Conservation (phyloP, 2,888 invertebrate species). For the Hydropsyche betteni region DNA sequence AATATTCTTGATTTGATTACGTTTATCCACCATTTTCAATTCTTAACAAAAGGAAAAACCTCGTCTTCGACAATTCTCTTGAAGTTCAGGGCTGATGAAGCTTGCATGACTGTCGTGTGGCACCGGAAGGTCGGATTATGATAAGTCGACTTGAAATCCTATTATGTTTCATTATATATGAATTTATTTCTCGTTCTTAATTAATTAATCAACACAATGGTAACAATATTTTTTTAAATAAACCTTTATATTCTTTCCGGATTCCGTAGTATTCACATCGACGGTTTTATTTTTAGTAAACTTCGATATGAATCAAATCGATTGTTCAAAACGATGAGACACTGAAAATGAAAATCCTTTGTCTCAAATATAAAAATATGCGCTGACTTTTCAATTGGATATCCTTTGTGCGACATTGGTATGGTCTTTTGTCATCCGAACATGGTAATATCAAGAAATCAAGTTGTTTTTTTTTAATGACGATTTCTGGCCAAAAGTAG, state of each 20-base stretch:
- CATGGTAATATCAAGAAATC: conserved; percentile 23
- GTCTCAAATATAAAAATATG: no score
- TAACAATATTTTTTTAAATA: no score
- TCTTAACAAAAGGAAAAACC: no score
- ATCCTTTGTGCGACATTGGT: conserved; percentile 21
- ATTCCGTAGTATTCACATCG: no score
- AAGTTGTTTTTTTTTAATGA: conserved; percentile 34
- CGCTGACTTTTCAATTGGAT: not conserved
- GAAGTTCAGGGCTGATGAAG: conserved; percentile 8
- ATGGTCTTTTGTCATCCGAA: conserved; percentile 25
- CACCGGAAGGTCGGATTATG: conserved; percentile 3
- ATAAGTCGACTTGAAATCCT: not conserved
- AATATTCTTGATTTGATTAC: no score
- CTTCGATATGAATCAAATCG: no score
- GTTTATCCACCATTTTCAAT: no score
- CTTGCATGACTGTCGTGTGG: conserved; percentile 1
- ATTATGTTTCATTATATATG: conserved; percentile 1
- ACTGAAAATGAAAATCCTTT: no score
- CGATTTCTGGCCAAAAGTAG: not conserved
- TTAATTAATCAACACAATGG: no score
- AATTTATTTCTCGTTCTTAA: not conserved
- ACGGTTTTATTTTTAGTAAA: no score
- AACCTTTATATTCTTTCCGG: no score
- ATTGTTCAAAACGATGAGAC: no score
- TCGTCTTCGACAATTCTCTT: not conserved